phyloP scores from a whole-genome alignment of 2,113 vertebrate species.

The Menidia beryllina region DNA sequence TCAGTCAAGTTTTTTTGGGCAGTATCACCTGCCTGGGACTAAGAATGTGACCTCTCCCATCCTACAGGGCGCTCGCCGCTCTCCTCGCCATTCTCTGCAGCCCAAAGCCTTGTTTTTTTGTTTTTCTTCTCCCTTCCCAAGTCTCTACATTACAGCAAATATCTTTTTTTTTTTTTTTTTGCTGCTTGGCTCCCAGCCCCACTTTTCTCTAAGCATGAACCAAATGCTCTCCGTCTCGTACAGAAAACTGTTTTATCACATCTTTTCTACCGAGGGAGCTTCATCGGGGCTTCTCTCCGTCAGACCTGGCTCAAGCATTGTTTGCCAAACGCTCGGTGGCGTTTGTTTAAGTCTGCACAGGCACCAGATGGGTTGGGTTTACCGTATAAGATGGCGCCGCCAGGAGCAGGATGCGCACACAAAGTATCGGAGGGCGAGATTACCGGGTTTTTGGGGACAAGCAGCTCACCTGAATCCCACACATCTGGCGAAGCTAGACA shows the following conservation, averaged over 20 bases:
- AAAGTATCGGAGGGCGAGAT: constrained; percentile 50
- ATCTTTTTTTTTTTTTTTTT: constrained; percentile 43
- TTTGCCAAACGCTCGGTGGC: constrained; percentile 55
- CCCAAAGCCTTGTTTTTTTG: constrained; percentile 10
- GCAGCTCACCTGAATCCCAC: constrained; percentile 61
- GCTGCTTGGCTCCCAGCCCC: constrained; percentile 52
- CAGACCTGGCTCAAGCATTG: constrained; percentile 70
- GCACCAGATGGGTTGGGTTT: constrained; percentile 70
- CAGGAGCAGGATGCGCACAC: constrained; percentile 71
- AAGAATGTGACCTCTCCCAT: constrained; percentile 22
- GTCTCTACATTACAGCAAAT: constrained; percentile 61
- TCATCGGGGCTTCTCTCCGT: constrained; percentile 33
- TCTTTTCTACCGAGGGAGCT: constrained; percentile 50
- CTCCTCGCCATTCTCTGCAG: background rate
- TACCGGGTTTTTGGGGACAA: constrained; percentile 47
- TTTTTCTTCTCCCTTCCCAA: no score
- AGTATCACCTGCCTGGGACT: constrained; percentile 63
- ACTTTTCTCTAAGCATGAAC: constrained; percentile 63
- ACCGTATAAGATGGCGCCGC: constrained; percentile 48
- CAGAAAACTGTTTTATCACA: constrained; percentile 58
- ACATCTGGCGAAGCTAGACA: constrained; percentile 40
- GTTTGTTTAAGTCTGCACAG: constrained; percentile 65
- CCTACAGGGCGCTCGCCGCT: constrained; percentile 2
- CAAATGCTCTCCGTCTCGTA: constrained; percentile 58
- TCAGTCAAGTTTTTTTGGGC: constrained; percentile 61